A percentile compares a stretch with the other conserved stretches of the same genome.
These are phyloP conservation scores for Odontothrips loti DNA, from an alignment of 2,888 invertebrate species.

Conservation along the genomic window DNA sequence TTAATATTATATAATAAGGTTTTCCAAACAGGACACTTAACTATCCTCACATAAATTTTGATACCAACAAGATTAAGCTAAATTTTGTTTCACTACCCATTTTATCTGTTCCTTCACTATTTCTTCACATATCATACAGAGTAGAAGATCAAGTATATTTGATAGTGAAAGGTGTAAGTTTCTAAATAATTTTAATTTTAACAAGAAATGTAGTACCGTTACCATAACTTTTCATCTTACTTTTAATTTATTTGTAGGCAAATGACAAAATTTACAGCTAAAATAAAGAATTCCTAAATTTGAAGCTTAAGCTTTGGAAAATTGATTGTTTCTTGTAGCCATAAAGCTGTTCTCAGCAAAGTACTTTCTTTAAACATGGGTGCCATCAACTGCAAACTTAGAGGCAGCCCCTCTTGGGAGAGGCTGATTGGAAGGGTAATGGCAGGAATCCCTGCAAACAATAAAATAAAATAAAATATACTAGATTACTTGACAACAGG, in stretches of 20 bases:
- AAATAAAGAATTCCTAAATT: neutral
- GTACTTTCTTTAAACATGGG: constrained; percentile 69
- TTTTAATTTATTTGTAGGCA: neutral
- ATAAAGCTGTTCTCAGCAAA: constrained; percentile 72
- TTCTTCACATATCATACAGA: too few relatives aligned
- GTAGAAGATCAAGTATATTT: too few relatives aligned
- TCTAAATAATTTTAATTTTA: too few relatives aligned
- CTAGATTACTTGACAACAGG: constrained; percentile 15
- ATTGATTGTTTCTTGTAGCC: constrained; percentile 68
- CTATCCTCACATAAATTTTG: too few relatives aligned
- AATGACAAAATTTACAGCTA: neutral
- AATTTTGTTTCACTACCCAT: too few relatives aligned
- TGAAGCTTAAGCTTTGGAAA: constrained; percentile 52
- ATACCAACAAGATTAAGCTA: too few relatives aligned
- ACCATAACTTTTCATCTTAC: too few relatives aligned
- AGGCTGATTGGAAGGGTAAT: constrained; percentile 76
- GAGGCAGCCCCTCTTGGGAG: constrained; percentile 68
- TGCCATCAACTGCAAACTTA: constrained; percentile 86
- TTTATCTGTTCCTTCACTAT: too few relatives aligned
- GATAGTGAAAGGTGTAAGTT: too few relatives aligned
- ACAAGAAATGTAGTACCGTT: too few relatives aligned
- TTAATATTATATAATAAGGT: too few relatives aligned
- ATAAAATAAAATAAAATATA: constrained; percentile 15
- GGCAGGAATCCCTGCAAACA: constrained; percentile 69
- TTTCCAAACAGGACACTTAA: too few relatives aligned